Conservation (phyloP, 2,888 invertebrate genomes). For the Apomyelois bistriatella region DNA sequence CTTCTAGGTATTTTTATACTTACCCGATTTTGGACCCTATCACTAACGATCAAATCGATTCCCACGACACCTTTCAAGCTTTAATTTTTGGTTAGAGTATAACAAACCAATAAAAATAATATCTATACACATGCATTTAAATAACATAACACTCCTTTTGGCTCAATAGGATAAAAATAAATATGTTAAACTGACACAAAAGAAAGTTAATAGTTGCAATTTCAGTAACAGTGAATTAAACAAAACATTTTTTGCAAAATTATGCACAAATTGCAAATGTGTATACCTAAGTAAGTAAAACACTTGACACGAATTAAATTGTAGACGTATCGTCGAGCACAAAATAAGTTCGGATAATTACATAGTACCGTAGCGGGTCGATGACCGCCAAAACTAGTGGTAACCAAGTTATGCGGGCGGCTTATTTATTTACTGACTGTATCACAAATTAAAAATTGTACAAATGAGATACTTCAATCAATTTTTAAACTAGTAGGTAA, state of each 20-base stretch:
- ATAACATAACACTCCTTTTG: too few species aligned
- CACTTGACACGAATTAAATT: slow-evolving; percentile 10
- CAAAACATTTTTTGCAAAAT: background rate
- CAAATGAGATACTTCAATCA: background rate
- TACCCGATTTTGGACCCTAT: too few species aligned
- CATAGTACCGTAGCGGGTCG: slow-evolving; percentile 19
- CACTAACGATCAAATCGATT: too few species aligned
- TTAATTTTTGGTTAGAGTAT: too few species aligned
- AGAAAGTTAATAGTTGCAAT: background rate
- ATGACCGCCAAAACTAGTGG: slow-evolving; percentile 27
- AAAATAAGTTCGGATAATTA: slow-evolving; percentile 16
- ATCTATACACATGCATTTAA: too few species aligned
- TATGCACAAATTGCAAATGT: background rate
- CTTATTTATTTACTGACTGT: slow-evolving; percentile 27
- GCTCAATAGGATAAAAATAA: background rate
- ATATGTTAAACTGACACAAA: background rate
- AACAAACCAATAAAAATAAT: too few species aligned
- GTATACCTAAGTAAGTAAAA: background rate
- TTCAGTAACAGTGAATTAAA: background rate
- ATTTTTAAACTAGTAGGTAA: background rate
- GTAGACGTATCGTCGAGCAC: slow-evolving; percentile 7
- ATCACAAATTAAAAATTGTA: background rate
- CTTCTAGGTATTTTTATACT: too few species aligned
- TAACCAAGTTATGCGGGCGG: slow-evolving; percentile 27
- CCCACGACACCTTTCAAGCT: too few species aligned